A percentile compares a stretch with the other conserved stretches of the same genome.
Conservation (phyloP, 2,797 vertebrate species). For the Buceros bicornis region DNA sequence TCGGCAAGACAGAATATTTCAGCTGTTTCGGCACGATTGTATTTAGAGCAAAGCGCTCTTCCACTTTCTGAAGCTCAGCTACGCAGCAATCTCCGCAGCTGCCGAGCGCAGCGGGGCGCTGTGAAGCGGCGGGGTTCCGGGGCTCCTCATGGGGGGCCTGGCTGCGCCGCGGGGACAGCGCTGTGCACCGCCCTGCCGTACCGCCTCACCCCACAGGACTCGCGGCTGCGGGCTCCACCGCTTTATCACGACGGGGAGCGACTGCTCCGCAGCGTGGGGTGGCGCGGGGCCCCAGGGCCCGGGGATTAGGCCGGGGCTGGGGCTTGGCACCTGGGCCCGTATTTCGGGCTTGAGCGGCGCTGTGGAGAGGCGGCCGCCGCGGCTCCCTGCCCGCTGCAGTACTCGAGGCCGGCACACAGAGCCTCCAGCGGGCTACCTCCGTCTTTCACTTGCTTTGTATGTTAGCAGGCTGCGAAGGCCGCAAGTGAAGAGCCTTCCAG, state of each 20-base stretch:
- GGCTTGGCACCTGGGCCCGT: background rate
- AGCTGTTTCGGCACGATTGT: background rate
- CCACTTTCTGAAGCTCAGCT: background rate
- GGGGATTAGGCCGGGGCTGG: background rate
- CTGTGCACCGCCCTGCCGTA: accelerated
- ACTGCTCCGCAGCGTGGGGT: no score
- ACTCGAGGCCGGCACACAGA: background rate
- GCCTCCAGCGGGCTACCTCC: background rate
- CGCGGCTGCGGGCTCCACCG: no score
- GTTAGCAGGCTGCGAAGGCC: background rate
- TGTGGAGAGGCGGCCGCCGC: background rate
- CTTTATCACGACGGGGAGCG: accelerated
- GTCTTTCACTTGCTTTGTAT: accelerated
- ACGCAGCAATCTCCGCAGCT: background rate
- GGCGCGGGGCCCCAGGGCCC: background rate
- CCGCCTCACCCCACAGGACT: no score
- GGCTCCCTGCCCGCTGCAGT: background rate
- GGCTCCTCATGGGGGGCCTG: accelerated
- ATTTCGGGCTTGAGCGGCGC: accelerated
- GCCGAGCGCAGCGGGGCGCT: accelerated
- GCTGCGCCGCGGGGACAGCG: background rate
- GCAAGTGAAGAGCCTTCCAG: background rate
- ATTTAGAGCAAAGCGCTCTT: constrained; percentile 43
- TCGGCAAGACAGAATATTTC: constrained; percentile 35
- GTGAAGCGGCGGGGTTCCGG: accelerated